Conservation (phyloP, 1,140 invertebrate genomes). For the Globodera rostochiensis region DNA sequence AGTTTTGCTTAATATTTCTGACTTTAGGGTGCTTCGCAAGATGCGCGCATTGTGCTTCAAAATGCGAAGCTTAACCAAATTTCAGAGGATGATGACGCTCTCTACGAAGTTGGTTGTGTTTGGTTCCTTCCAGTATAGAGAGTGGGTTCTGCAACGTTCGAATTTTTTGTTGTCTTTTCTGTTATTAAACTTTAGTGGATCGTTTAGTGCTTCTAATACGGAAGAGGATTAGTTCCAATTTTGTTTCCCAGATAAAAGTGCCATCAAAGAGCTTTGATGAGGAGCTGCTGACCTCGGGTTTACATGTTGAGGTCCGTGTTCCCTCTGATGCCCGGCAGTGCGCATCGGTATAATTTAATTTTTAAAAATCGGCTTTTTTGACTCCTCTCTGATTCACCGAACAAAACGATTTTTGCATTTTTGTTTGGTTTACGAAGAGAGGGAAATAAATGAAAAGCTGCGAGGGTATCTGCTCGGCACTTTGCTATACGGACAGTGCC, state of each 20-base stretch:
- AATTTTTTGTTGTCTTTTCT: too few species aligned
- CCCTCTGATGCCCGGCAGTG: slow-evolving; percentile 16
- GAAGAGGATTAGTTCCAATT: neutral
- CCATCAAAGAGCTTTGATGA: slow-evolving; percentile 18
- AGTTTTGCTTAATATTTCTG: neutral
- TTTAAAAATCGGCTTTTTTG: neutral
- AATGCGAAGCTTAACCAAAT: slow-evolving; percentile 7
- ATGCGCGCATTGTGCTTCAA: slow-evolving; percentile 26
- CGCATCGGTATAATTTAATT: slow-evolving; percentile 31
- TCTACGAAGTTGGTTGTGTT: slow-evolving; percentile 23
- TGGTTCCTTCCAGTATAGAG: neutral
- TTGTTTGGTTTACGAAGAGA: slow-evolving; percentile 19
- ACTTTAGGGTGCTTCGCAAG: slow-evolving; percentile 21
- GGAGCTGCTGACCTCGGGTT: slow-evolving; percentile 24
- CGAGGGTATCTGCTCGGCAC: slow-evolving; percentile 24
- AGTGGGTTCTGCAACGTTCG: neutral
- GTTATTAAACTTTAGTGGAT: neutral
- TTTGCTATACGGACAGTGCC: neutral
- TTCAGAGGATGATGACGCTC: slow-evolving; percentile 13
- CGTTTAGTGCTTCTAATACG: neutral
- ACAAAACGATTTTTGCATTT: neutral
- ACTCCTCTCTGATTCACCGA: slow-evolving; percentile 14
- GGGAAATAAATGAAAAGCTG: slow-evolving; percentile 14
- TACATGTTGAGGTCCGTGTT: slow-evolving; percentile 38
- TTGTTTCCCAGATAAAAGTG: slow-evolving; percentile 33